Evolutionary conservation across 2,888 invertebrate species (phyloP), one percentile per base, ranked within the genome.

Genomic region (Tenthredo livida): DNA sequence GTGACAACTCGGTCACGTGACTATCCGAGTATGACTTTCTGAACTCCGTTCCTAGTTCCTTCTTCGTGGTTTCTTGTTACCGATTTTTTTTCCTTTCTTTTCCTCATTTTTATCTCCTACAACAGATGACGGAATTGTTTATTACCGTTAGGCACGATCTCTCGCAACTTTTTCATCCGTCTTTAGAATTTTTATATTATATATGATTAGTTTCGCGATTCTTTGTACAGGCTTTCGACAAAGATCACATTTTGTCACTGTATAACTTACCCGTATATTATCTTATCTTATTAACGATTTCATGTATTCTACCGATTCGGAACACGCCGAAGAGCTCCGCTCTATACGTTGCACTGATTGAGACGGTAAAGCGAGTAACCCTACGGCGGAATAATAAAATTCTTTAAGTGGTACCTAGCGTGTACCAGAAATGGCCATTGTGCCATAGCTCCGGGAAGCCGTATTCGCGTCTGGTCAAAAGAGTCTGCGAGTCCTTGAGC

Each of bases 341-440:
- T 67, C 33, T 29, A n/a, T 67, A 1, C 67, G 29, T 67, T 67
- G 17, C 67, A 67, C 67, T 67, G 33, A 67, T 67, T 67, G 73
- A 73, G 73, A 77, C 77, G 54, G 21, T 7, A 50, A 50, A 9
- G 37, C 70, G 43, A 40, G 7, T 6, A 50, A 77, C 50, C 50
- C 47, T 77, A 77, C 47, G 33, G 75, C 75, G 33, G 29, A 70
- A 50, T 77, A 33, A 43, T 25, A 77, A 77, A 77, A 17, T 77
- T 77, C 29, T 29, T 47, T 50, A 33, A 77, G 47, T 50, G 29
- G 43, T 72, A 21, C 10, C 67, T 12, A 25, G 67, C 33, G 33
- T 67, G 29, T 67, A 21, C 33, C 9, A 21, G 40, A 43, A 17
- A 43, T 29, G 40, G 21, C 73, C 73, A 43, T 73, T 43, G 40